Evolutionary conservation across 2,888 invertebrate species (phyloP).

Genomic region (Ferrisia virgata): DNA sequence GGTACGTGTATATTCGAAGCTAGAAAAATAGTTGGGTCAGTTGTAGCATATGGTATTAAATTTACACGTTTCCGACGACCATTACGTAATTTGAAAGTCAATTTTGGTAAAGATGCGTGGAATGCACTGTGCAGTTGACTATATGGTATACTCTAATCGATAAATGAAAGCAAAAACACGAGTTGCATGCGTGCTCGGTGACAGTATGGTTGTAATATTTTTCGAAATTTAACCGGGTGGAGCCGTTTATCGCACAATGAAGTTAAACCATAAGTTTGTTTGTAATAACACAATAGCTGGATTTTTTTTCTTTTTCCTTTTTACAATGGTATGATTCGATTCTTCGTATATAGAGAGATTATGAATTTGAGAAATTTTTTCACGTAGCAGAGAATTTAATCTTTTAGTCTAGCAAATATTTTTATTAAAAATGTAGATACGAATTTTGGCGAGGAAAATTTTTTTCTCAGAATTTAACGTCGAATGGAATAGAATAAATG

Average conservation of each 20-base stretch:
- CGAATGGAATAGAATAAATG: background rate
- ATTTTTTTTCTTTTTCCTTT: background rate
- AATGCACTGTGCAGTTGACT: background rate
- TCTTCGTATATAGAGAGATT: no score
- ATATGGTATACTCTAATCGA: background rate
- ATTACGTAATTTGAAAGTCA: background rate
- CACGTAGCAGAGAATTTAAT: no score
- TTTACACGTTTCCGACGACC: background rate
- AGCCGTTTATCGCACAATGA: background rate
- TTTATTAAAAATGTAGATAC: background rate
- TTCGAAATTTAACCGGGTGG: background rate
- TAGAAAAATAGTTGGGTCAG: background rate
- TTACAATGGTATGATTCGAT: background rate
- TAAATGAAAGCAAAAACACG: background rate
- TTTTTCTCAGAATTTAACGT: background rate
- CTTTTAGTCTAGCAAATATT: background rate
- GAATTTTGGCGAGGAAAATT: background rate
- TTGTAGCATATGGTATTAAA: background rate
- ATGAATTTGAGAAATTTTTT: no score
- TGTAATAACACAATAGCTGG: background rate
- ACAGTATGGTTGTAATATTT: background rate
- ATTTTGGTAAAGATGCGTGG: background rate
- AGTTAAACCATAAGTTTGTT: background rate
- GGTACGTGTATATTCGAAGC: background rate
- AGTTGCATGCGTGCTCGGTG: background rate